Conservation (phyloP, 1,140 invertebrate species). For the Acromyrmex echinatior region DNA sequence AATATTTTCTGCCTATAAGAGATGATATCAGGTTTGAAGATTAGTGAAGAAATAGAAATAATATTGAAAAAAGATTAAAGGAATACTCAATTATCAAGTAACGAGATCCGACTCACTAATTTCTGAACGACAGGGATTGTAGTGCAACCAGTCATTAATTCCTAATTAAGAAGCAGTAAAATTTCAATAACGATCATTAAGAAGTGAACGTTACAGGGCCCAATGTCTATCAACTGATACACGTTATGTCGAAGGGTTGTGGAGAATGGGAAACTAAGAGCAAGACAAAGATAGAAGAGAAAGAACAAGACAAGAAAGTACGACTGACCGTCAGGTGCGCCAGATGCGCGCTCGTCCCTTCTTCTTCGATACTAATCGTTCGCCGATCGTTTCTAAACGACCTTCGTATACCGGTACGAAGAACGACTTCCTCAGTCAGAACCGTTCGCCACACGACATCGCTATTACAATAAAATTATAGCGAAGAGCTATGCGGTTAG, state of each 20-base stretch:
- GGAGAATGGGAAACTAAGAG: constrained; percentile 65
- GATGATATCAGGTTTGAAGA: constrained; percentile 14
- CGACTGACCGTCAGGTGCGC: constrained; percentile 84
- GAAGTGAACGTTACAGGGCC: constrained; percentile 84
- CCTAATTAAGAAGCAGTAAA: constrained; percentile 86
- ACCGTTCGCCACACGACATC: constrained; percentile 29
- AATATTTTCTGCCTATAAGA: neutral
- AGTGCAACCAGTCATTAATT: constrained; percentile 84
- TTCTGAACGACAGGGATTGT: constrained; percentile 79
- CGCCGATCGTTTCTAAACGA: constrained; percentile 82
- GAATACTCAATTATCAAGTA: constrained; percentile 13
- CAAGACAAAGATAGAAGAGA: constrained; percentile 59
- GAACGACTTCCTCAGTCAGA: constrained; percentile 43
- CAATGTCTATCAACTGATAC: constrained; percentile 72
- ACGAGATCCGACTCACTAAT: constrained; percentile 68
- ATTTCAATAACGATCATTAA: constrained; percentile 87
- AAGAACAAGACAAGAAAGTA: constrained; percentile 62
- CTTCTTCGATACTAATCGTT: constrained; percentile 84
- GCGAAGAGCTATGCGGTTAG: constrained; percentile 23
- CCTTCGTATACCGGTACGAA: constrained; percentile 58
- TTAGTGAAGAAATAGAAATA: constrained; percentile 43
- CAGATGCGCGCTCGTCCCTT: constrained; percentile 83
- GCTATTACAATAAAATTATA: constrained; percentile 63
- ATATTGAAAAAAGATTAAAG: constrained; percentile 7
- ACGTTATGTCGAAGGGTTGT: constrained; percentile 76